Base-by-base conservation (phyloP, 2,888 invertebrate genomes). In the Drosophila paramelanica region DNA sequence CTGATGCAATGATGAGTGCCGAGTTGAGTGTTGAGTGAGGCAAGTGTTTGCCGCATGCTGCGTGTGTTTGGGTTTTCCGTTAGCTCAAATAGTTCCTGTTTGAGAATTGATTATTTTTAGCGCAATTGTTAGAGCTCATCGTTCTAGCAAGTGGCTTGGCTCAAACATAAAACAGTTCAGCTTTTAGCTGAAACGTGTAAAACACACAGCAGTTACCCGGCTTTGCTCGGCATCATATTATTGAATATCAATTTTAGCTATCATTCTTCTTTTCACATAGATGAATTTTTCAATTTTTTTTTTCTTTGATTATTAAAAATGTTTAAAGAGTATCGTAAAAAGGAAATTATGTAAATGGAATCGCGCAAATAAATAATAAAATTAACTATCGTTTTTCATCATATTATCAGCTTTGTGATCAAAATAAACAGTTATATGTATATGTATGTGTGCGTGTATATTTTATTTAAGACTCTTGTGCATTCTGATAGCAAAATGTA, bases 41-140 rank as follows among this genome's bases (percentile, higher is more conserved):
- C 72, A 58, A 60, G 25, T 73, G 73, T 55, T 60, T 68, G 60
- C 43, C 41, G 41, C 39, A 33, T 55, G 17, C 58, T 50, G 39
- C 39, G 53, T 71, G 25, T 60, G 47, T 36, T 65, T 70, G 82
- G 86, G 67, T 83, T 83, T 83, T 86, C 70, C 80, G 69, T 67
- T 46, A 56, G 27, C 14, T 65, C 50, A 51, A 47, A 51, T 49
- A 81, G 85, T 82, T 82, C 82, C 79, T 81, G 84, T 64, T 74
- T 53, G 57, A 46, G 65, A 65, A 62, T 62, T 65, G 49, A 50
- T 76, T 78, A 79, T 73, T 73, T 67, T 72, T 69, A 66, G 66
- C 66, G 60, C 61, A 67, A 61, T 43, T 61, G 50, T 50, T 50
- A 10, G 42, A 17, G 38, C 64, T 45, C 38, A 45, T 10, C 31